Base-by-base conservation (phyloP, 2,797 vertebrate genomes). In the Ctenopoma multispine region DNA sequence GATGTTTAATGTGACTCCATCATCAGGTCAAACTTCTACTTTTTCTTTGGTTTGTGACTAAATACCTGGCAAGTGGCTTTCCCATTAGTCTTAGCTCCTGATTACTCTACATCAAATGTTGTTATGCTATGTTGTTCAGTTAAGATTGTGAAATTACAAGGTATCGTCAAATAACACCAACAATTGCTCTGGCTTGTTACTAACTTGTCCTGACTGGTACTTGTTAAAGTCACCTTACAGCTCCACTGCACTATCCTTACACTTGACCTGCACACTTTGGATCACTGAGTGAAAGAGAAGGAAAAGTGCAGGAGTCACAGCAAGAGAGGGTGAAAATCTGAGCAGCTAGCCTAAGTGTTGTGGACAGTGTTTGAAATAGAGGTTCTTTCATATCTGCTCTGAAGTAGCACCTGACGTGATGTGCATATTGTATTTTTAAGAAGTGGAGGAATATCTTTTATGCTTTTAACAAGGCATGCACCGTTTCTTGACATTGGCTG, bases 321-420 rank as follows among this genome's bases (percentile, higher is more conserved):
- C 13, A 18, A 13, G 63, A 41, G 24, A 43, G 15, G 13, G 40
- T 40, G 64, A 41, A 63, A 10, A 49, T 60, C 9, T 54, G 13
- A 50, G 29, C 63, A n/a, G 23, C 34, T 1, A n/a, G 14, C 31
- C n/a, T 7, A 27, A 61, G n/a, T 49, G 49, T 50, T 67, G 18
- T 12, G 23, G 63, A 68, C 47, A 29, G 51, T 5, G 14, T 64
- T 69, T 69, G 55, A 61, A 75, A 53, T 40, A 4, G 29, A 69
- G 43, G 1, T 63, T 23, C 44, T 71, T 77, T 77, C 18, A 53
- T 68, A 48, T 75, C 46, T 57, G 21, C 51, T 78, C 27, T 46
- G 21, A 69, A 44, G 41, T 36, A 15, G 12, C 24, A 4, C 49
- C 49, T 5, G 59, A 48, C 14, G 3, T 49, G 53, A 61, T 47